Percentiles rank a stretch among this genome's conserved stretches.
These are phyloP conservation scores for Meganola albula DNA, from an alignment of 2,888 invertebrate genomes.

Conservation along the genomic window DNA sequence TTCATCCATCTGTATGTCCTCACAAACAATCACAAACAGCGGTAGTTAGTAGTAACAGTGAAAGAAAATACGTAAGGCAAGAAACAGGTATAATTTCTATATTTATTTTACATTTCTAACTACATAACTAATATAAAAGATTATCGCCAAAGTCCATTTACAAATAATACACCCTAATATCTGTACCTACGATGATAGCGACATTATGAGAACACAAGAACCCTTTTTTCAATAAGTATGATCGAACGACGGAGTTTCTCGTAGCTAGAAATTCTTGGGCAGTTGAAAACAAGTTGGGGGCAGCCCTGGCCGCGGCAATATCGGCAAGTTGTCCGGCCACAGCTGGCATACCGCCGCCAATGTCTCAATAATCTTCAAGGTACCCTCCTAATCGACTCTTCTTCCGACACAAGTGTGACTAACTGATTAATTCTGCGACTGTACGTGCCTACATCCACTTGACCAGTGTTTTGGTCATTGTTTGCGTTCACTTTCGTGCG, in stretches of 20 bases:
- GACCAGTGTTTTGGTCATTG: no score
- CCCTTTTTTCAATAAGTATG: slow-evolving; percentile 62
- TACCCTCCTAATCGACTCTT: slow-evolving; percentile 75
- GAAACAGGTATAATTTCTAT: no score
- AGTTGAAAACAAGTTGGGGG: slow-evolving; percentile 69
- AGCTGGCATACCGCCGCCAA: slow-evolving; percentile 66
- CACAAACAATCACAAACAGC: no score
- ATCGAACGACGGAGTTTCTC: slow-evolving; percentile 64
- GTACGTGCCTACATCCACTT: slow-evolving; percentile 64
- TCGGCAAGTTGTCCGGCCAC: slow-evolving; percentile 65
- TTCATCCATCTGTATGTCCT: no score
- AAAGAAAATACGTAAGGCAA: no score
- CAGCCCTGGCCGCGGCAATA: slow-evolving; percentile 61
- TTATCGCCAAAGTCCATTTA: no score
- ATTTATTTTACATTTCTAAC: no score
- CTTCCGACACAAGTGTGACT: slow-evolving; percentile 74
- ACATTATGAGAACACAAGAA: slow-evolving; percentile 40
- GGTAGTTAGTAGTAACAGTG: no score
- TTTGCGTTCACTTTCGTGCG: slow-evolving; percentile 58
- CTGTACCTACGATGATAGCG: slow-evolving; percentile 38
- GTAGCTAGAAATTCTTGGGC: slow-evolving; percentile 58
- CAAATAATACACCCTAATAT: slow-evolving; percentile 43
- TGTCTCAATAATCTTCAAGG: slow-evolving; percentile 76
- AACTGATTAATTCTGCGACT: slow-evolving; percentile 73
- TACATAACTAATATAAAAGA: no score